phyloP scores from a whole-genome alignment of 2,888 invertebrate genomes.

The Ectemnius continuus region DNA sequence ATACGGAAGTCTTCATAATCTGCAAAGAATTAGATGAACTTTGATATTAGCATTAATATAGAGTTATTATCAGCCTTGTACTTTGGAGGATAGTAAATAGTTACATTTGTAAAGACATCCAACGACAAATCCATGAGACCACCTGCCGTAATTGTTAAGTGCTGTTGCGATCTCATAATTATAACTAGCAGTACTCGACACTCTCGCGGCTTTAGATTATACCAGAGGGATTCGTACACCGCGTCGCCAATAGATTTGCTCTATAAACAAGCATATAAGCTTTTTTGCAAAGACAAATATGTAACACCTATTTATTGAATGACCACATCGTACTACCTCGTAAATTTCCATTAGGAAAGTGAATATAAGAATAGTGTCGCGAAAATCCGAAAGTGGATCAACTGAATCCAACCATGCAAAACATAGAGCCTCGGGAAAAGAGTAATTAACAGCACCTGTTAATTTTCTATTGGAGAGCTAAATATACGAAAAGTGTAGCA shows the following conservation, averaged over 20 bases:
- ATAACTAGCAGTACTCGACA: slow-evolving; percentile 43
- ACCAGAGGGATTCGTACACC: slow-evolving; percentile 51
- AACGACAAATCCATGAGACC: slow-evolving; percentile 52
- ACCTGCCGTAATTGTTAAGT: slow-evolving; percentile 51
- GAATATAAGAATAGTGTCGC: neutral
- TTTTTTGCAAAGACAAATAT: too few relatives aligned
- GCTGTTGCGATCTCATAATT: slow-evolving; percentile 50
- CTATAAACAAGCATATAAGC: too few relatives aligned
- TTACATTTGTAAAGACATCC: slow-evolving; percentile 51
- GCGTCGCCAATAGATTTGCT: too few relatives aligned
- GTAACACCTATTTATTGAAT: too few relatives aligned
- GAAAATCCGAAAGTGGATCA: neutral
- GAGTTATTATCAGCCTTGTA: too few relatives aligned
- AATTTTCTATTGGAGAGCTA: too few relatives aligned
- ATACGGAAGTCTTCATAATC: slow-evolving; percentile 52
- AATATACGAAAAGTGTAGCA: neutral
- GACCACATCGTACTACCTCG: neutral
- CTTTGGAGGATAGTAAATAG: too few relatives aligned
- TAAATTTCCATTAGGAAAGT: neutral
- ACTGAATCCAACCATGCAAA: too few relatives aligned
- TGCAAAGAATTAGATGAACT: slow-evolving; percentile 16
- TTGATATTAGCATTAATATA: too few relatives aligned
- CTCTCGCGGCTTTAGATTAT: slow-evolving; percentile 36
- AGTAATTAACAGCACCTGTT: too few relatives aligned
- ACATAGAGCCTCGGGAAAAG: too few relatives aligned